Percentiles rank a stretch among this genome's conserved stretches.
Conservation (phyloP, 1,140 invertebrate species). For the Maniola jurtina region DNA sequence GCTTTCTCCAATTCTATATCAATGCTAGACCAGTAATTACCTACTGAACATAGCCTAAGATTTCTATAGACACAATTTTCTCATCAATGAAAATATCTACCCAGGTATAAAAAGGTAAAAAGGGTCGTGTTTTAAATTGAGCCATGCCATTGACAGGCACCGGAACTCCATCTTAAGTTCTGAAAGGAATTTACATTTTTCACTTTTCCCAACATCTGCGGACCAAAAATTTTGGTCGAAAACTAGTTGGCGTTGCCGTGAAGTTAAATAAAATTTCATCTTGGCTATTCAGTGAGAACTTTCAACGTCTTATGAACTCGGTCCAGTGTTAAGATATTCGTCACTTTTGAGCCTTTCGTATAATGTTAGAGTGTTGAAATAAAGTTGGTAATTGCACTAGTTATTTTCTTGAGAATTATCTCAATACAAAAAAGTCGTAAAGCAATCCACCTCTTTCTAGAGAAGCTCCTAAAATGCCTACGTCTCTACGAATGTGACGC, state of each 20-base stretch:
- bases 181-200: constrained; percentile 3
- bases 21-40: no score
- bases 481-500: no score
- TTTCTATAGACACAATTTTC: neutral
- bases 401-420: no score
- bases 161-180: constrained; percentile 23
- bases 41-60: neutral
- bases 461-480: no score
- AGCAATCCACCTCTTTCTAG: no score
- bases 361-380: neutral
- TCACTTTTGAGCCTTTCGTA: neutral
- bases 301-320: neutral
- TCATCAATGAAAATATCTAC: neutral
- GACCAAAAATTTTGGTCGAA: constrained; percentile 30
- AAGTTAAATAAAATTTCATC: no score
- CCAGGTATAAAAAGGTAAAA: neutral
- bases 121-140: neutral
- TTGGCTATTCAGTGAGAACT: neutral
- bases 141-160: neutral
- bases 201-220: constrained; percentile 1
- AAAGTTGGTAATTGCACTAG: neutral
- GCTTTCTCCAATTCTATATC: no score
- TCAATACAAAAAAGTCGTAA: no score
- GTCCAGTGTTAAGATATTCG: neutral
- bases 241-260: constrained; percentile 15